Evolutionary conservation across 37 sponge, comb jelly and placozoan genomes (phyloP), one percentile per base, ranked within the genome.

Genomic region (Aplysina aerophoba): DNA sequence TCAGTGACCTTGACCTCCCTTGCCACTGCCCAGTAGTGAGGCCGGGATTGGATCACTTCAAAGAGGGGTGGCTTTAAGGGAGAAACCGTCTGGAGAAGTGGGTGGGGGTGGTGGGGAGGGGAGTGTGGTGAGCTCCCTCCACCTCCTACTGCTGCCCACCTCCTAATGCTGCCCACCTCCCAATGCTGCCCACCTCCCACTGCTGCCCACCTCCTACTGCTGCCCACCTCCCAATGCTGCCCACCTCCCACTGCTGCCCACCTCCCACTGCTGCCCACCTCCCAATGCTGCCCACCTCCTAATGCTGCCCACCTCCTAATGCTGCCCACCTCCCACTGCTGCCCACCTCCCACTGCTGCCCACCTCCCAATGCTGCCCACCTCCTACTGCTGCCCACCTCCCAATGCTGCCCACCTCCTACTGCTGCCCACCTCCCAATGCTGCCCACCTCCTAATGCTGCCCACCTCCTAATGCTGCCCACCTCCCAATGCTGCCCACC

Each of bases 191-290:
- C 6, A 44, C 50, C 50, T 11, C 50, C 8, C 15, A 17, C 3
- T 30, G 30, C 19, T 19, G 0, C 83, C 38, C 24, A 93, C 94
- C 89, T 87, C 50, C 8, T 8, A 44, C 8, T 44, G 50, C 50
- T 44, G 8, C 8, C 3, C 6, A 44, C 50, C 50, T 11, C 50
- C 8, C 15, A 17, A 0, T 30, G 30, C 19, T 19, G 0, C 83
- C 38, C 24, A 93, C 94, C 89, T 87, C 50, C 8, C 50, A 44
- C 8, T 44, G 50, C 50, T 44, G 8, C 8, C 3, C 6, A 44
- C 50, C 50, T 11, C 50, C 8, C 15, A 17, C 3, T 30, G 30
- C 19, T 19, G 0, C 83, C 38, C 24, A 93, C 94, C 89, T 87
- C 50, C 8, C 50, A 44, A 11, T 44, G 50, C 50, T 44, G 8